Evolutionary conservation across 2,797 vertebrate genomes (phyloP).

Genomic region (Threskiornis aethiopicus): DNA sequence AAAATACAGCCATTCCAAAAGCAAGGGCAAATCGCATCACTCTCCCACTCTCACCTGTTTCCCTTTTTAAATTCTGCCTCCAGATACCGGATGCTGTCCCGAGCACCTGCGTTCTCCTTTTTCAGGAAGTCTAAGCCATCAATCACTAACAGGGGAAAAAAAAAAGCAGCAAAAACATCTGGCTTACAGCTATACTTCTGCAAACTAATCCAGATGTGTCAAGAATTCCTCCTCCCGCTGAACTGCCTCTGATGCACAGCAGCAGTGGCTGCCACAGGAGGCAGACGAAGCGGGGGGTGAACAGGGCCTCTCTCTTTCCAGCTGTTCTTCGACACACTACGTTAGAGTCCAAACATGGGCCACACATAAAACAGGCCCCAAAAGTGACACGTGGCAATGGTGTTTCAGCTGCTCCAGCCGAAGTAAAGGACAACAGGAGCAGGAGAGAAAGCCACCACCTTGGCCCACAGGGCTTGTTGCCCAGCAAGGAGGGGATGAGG

Average conservation of each 20-base stretch:
- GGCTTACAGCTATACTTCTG: neutral
- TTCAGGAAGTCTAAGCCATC: constrained; percentile 94
- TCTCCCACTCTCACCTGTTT: constrained; percentile 82
- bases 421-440: neutral
- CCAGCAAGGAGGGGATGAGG: neutral
- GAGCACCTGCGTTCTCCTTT: constrained; percentile 91
- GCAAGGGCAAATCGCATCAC: neutral
- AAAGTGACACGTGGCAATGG: neutral
- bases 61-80: constrained; percentile 97
- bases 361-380: neutral
- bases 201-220: neutral
- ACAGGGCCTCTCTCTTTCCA: neutral
- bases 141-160: constrained; percentile 79
- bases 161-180: neutral
- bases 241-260: neutral
- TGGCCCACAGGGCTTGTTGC: neutral
- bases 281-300: neutral
- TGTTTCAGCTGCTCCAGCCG: neutral
- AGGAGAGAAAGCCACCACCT: neutral
- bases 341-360: neutral
- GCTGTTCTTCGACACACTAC: accelerated
- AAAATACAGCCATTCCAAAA: neutral
- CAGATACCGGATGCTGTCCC: constrained; percentile 93
- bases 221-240: neutral
- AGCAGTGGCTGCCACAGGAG: neutral